These are phyloP conservation scores for Nemapogon koenigi DNA, from an alignment of 2,888 invertebrate species.

Conservation along the genomic window DNA sequence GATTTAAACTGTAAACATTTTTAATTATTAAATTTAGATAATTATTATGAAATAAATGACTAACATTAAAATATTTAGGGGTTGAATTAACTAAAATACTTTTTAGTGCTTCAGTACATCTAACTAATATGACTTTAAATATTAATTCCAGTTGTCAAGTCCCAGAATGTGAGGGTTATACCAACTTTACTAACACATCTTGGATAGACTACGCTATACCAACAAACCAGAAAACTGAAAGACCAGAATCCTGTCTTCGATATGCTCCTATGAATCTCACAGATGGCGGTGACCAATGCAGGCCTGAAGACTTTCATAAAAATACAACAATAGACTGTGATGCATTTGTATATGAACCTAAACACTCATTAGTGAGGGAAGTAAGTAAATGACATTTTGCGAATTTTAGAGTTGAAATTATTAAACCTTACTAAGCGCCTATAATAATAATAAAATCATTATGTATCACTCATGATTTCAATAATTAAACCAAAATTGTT, in stretches of 20 bases:
- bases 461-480: too few species aligned
- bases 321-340: slow-evolving; percentile 37
- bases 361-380: slow-evolving; percentile 46
- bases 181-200: slow-evolving; percentile 51
- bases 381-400: too few species aligned
- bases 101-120: too few species aligned
- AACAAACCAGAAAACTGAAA: slow-evolving; percentile 22
- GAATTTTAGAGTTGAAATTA: too few species aligned
- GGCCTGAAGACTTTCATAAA: slow-evolving; percentile 30
- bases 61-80: too few species aligned
- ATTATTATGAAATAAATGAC: too few species aligned
- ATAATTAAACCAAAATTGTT: too few species aligned
- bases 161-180: slow-evolving; percentile 46
- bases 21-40: too few species aligned
- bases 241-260: slow-evolving; percentile 29
- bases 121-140: background rate
- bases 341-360: slow-evolving; percentile 38
- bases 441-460: too few species aligned
- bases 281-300: slow-evolving; percentile 27
- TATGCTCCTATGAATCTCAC: slow-evolving; percentile 26
- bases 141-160: slow-evolving; percentile 36
- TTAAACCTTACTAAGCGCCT: too few species aligned
- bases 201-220: slow-evolving; percentile 48
- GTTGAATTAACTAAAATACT: too few species aligned
- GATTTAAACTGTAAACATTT: too few species aligned